Conservation (phyloP, 1,140 invertebrate genomes). For the Sipha flava region DNA sequence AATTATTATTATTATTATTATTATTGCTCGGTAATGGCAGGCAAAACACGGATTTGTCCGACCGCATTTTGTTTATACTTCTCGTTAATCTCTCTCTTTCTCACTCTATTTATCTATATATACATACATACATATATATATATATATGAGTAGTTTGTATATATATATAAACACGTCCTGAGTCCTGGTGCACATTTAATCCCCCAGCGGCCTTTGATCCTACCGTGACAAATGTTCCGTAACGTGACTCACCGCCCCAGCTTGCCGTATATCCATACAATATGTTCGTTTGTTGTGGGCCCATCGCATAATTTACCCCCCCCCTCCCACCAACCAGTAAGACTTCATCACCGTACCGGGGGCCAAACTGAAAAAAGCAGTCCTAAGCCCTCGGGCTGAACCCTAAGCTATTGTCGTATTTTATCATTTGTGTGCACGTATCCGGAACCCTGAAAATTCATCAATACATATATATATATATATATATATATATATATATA, state of each 20-base stretch:
- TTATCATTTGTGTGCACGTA: background rate
- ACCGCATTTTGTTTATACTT: background rate
- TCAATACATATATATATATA: background rate
- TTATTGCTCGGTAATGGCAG: background rate
- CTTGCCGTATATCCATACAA: background rate
- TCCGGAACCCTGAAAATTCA: background rate
- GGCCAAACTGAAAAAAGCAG: background rate
- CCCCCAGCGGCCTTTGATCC: constrained; percentile 28
- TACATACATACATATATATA: no score
- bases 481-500: background rate
- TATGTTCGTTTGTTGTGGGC: background rate
- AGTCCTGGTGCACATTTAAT: background rate
- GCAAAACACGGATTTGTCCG: background rate
- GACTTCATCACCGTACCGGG: background rate
- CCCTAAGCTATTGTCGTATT: background rate
- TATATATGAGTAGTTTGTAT: no score
- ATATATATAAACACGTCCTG: no score
- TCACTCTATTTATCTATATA: no score
- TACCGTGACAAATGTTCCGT: constrained; percentile 19
- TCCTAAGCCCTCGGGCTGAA: background rate
- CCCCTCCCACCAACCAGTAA: background rate
- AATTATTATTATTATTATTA: no score
- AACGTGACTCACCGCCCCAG: background rate
- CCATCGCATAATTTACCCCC: background rate
- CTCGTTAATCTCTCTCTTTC: background rate